phyloP scores from a whole-genome alignment of 2,888 invertebrate species.

The Chrysolina americana region DNA sequence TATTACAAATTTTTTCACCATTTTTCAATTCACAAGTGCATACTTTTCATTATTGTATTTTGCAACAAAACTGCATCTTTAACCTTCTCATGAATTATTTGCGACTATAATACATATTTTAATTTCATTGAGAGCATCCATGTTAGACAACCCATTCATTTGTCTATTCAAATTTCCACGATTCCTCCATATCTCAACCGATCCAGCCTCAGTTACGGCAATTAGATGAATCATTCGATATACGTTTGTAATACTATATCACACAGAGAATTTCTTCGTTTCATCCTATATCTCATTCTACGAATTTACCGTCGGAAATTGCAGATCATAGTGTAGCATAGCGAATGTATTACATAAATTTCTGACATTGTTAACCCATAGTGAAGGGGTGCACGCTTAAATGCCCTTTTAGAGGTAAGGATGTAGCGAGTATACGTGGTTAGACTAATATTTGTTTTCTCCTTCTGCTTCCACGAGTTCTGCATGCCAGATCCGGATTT shows the following conservation, averaged over 20 bases:
- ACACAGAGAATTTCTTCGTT: background rate
- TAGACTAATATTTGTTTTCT: conserved; percentile 56
- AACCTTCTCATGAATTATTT: too few species aligned
- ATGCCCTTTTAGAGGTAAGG: conserved; percentile 33
- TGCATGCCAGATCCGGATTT: conserved; percentile 37
- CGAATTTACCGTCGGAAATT: conserved; percentile 4
- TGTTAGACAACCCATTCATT: too few species aligned
- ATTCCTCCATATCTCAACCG: background rate
- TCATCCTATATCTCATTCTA: conserved; percentile 16
- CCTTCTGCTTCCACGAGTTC: conserved; percentile 50
- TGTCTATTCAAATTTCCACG: background rate
- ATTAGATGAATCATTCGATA: background rate
- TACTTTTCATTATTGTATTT: too few species aligned
- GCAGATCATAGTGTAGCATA: background rate
- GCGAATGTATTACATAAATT: conserved; percentile 4
- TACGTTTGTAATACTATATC: background rate
- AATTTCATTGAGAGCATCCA: too few species aligned
- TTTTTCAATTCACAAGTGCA: too few species aligned
- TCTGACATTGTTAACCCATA: conserved; percentile 2
- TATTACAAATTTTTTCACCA: too few species aligned
- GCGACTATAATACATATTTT: too few species aligned
- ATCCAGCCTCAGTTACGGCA: background rate
- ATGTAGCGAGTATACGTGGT: conserved; percentile 43
- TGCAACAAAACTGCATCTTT: too few species aligned
- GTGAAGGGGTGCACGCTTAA: conserved; percentile 10